These are phyloP conservation scores for Trachelus tabidus DNA, from an alignment of 2,888 invertebrate species.

Conservation along the genomic window DNA sequence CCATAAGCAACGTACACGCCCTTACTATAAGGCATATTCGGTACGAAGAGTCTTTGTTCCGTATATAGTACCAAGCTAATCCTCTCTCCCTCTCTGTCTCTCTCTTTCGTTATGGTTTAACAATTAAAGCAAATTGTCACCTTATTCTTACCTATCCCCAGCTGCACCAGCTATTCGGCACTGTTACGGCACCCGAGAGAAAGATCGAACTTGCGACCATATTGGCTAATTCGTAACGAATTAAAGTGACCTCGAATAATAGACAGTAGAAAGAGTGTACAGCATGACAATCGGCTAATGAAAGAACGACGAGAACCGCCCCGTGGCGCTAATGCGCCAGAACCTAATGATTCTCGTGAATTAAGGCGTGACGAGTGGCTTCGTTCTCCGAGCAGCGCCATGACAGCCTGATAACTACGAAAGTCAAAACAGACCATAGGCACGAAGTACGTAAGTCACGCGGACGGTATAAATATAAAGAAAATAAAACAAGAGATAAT, in stretches of 20 bases:
- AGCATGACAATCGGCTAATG: neutral
- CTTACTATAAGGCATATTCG: neutral
- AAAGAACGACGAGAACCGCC: neutral
- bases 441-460: neutral
- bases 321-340: neutral
- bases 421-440: neutral
- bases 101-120: neutral
- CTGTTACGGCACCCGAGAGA: neutral
- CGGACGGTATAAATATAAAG: neutral
- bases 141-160: neutral
- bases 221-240: neutral
- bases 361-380: neutral
- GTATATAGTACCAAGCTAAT: neutral
- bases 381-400: neutral
- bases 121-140: neutral
- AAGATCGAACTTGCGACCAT: neutral
- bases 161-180: neutral
- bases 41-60: neutral
- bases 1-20: constrained; percentile 4
- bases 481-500: neutral
- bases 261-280: neutral
- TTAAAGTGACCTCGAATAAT: neutral
- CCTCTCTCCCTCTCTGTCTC: neutral
- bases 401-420: neutral
- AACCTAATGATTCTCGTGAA: neutral